Evolutionary conservation across 2,888 invertebrate species (phyloP).

Genomic region (Aspidiotus destructor): DNA sequence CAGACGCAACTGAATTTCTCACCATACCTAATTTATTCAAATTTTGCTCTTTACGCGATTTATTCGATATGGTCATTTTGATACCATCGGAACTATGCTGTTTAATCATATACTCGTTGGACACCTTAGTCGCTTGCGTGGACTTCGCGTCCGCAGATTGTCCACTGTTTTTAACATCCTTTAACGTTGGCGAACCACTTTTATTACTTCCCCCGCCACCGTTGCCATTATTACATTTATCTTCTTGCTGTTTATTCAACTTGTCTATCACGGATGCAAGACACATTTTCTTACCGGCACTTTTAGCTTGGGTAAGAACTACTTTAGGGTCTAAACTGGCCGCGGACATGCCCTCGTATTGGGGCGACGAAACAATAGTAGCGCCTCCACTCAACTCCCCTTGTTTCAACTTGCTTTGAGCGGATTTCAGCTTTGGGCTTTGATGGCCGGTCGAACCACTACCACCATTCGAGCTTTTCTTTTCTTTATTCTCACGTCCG

Average conservation of each 20-base stretch:
- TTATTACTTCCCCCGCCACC: conserved; percentile 1
- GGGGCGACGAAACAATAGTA: background rate
- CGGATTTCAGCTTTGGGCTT: conserved; percentile 58
- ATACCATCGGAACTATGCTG: conserved; percentile 1
- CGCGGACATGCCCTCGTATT: conserved; percentile 4
- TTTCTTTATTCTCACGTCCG: conserved; percentile 46
- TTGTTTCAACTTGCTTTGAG: conserved; percentile 55
- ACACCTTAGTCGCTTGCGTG: background rate
- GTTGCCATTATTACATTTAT: conserved; percentile 10
- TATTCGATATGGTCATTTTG: conserved; percentile 10
- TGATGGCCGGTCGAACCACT: conserved; percentile 44
- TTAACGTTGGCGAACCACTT: background rate
- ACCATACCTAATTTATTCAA: conserved; percentile 5
- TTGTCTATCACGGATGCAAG: conserved; percentile 81
- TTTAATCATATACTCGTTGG: conserved; percentile 19
- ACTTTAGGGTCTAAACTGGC: background rate
- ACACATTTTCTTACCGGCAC: conserved; percentile 54
- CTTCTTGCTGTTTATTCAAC: conserved; percentile 44
- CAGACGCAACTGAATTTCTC: conserved; percentile 8
- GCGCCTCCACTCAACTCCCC: conserved; percentile 38
- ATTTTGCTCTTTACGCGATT: background rate
- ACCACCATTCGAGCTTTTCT: conserved; percentile 37
- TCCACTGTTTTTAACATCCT: conserved; percentile 1
- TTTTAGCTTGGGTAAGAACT: conserved; percentile 39
- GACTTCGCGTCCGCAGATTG: conserved; percentile 15